phyloP scores from a whole-genome alignment of 2,113 vertebrate species.

The Telmatochromis brachygnathus region DNA sequence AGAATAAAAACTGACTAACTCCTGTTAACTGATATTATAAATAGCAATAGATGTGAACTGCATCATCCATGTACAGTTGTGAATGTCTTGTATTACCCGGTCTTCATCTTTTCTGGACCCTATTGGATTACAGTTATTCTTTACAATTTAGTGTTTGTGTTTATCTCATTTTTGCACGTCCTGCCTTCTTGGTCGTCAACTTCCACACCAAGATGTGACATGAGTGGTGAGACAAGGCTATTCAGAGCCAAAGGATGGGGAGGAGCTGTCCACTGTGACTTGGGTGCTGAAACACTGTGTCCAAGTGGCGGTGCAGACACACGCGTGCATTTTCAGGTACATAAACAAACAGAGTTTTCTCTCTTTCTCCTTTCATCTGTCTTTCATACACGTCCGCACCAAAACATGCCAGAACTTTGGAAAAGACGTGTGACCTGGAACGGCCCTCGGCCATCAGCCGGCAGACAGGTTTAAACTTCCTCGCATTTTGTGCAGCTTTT shows the following conservation, averaged over 20 bases:
- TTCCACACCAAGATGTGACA: fast-evolving
- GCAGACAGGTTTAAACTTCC: conserved; percentile 11
- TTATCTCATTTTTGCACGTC: neutral
- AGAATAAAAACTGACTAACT: fast-evolving
- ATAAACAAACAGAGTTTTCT: neutral
- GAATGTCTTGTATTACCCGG: neutral
- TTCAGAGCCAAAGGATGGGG: neutral
- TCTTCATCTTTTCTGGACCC: neutral
- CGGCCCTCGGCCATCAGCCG: neutral
- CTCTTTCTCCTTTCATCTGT: neutral
- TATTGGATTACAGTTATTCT: fast-evolving
- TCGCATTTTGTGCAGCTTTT: conserved; percentile 14
- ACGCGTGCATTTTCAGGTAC: neutral
- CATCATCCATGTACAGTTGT: neutral
- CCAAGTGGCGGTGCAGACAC: neutral
- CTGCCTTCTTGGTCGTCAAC: neutral
- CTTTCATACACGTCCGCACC: neutral
- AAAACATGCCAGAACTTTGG: neutral
- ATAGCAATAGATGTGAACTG: neutral
- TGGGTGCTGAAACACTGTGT: conserved; percentile 51
- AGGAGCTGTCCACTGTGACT: conserved; percentile 49
- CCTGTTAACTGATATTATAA: neutral
- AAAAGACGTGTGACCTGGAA: neutral
- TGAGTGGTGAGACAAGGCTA: neutral
- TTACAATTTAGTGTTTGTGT: neutral